A percentile compares a stretch with the other conserved stretches of the same genome.
Evolutionary conservation across 2,888 invertebrate genomes (phyloP).

Genomic region (Phymatocera aterrima): DNA sequence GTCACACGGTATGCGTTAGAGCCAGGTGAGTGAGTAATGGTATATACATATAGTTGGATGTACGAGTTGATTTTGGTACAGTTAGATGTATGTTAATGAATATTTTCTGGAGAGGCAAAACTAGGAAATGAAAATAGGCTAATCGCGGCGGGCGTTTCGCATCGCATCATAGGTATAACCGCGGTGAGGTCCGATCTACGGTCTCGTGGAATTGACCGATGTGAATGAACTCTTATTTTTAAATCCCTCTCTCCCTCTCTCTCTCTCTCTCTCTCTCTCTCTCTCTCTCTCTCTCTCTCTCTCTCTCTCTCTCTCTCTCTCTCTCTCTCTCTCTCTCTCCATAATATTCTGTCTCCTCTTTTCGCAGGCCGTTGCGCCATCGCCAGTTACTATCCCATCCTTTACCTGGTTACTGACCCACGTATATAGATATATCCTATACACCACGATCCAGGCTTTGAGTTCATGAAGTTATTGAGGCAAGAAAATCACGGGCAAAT

Average conservation of each 20-base stretch:
- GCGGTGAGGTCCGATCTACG: not conserved
- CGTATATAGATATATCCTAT: too few relatives aligned
- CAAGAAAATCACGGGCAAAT: too few relatives aligned
- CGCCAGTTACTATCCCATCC: not conserved
- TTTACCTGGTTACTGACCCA: constrained; percentile 54
- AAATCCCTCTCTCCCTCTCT: not conserved
- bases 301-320: not conserved
- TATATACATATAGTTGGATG: too few relatives aligned
- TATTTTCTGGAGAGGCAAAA: not conserved
- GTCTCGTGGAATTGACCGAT: too few relatives aligned
- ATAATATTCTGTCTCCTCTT: too few relatives aligned
- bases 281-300: not conserved
- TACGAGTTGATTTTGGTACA: too few relatives aligned
- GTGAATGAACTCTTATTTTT: constrained; percentile 53
- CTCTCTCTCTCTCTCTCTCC: too few relatives aligned
- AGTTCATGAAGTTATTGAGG: too few relatives aligned
- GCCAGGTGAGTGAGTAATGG: too few relatives aligned
- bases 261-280: not conserved
- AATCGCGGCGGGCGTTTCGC: constrained; percentile 27
- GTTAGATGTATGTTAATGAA: not conserved
- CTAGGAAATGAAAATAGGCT: constrained; percentile 45
- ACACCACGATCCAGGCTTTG: too few relatives aligned
- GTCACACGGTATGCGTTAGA: too few relatives aligned
- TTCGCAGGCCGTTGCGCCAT: too few relatives aligned
- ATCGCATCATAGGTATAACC: not conserved